A percentile compares a stretch with the other conserved stretches of the same genome.
phyloP scores from a whole-genome alignment of 1,140 invertebrate genomes.

The Cotesia vestalis region DNA sequence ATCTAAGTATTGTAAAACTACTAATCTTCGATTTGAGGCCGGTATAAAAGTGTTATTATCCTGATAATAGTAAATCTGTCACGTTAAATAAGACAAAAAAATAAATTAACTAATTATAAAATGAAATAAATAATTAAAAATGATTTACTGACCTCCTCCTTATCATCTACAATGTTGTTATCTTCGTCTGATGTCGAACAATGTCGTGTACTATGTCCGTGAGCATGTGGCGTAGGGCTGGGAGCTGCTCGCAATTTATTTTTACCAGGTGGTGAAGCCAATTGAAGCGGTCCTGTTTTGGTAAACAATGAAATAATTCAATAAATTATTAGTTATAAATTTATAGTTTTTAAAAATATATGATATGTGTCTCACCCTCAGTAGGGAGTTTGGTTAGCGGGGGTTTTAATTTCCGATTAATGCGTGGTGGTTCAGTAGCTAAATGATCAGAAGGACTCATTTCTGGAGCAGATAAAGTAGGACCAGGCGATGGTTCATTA shows the following conservation, averaged over 20 bases:
- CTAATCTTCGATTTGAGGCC: constrained; percentile 51
- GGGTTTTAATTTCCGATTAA: constrained; percentile 70
- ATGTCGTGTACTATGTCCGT: constrained; percentile 48
- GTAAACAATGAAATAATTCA: background rate
- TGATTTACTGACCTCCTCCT: constrained; percentile 52
- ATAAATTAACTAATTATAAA: constrained; percentile 28
- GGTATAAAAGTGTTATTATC: constrained; percentile 61
- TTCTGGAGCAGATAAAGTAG: constrained; percentile 45
- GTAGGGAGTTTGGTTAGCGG: constrained; percentile 52
- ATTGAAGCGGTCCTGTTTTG: constrained; percentile 54
- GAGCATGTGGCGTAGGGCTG: constrained; percentile 64
- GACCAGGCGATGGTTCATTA: constrained; percentile 59
- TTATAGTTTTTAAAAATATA: background rate
- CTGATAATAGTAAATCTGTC: constrained; percentile 63
- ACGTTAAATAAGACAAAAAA: constrained; percentile 32
- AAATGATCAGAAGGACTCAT: constrained; percentile 59
- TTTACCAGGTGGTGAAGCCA: constrained; percentile 61
- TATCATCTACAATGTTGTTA: constrained; percentile 57
- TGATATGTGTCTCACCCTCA: constrained; percentile 48
- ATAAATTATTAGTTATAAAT: too few relatives aligned
- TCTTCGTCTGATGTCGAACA: constrained; percentile 62
- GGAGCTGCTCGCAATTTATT: constrained; percentile 64
- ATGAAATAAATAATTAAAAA: constrained; percentile 6
- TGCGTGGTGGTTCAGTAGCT: constrained; percentile 53
- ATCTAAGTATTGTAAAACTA: constrained; percentile 77